Base-by-base conservation (phyloP, 2,888 invertebrate genomes). In the Meiosimyza platycephala region DNA sequence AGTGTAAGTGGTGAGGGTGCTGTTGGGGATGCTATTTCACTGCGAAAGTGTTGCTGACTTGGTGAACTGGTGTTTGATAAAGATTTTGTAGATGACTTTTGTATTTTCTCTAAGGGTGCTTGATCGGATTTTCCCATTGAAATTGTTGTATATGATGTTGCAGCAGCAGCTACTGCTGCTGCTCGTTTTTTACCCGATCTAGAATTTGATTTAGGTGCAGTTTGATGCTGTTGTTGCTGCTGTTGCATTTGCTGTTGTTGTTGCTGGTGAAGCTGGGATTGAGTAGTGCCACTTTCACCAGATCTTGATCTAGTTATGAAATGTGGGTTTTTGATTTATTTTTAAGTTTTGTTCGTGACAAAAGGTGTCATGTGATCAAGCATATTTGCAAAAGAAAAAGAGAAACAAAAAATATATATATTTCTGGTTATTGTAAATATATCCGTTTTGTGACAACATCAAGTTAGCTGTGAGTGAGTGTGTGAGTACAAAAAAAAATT, bases 111-210 rank as follows among this genome's bases (percentile, higher is more conserved):
- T 13, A 76, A 74, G 1, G 79, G 75, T n/a, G 74, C 60, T 18
- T 63, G 74, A 69, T 72, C 76, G 40, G 73, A 40, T 54, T 72
- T 72, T 33, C 65, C 71, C 22, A 74, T 68, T 16, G 69, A 60
- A 74, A 64, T 55, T 76, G 76, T 50, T 73, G 75, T 69, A 71
- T 84, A 81, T 18, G 80, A 50, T 9, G 64, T 64, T 69, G 71
- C 65, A 11, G 73, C 48, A 40, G 79, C 55, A n/a, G 80, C 78
- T 67, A 75, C 76, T 15, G 84, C 83, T 51, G 86, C 84, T 15
- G 84, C 84, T n/a, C 86, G 83, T 71, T 86, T 86, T 75, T 87
- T 87, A 63, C 85, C 85, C 60, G 86, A 85, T 52, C 87, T 82
- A 9, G 86, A 85, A 66, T 79, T 84, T 3, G 76, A 73, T 76